phyloP scores from a whole-genome alignment of 2,113 vertebrate genomes.

The Sciurus niger region DNA sequence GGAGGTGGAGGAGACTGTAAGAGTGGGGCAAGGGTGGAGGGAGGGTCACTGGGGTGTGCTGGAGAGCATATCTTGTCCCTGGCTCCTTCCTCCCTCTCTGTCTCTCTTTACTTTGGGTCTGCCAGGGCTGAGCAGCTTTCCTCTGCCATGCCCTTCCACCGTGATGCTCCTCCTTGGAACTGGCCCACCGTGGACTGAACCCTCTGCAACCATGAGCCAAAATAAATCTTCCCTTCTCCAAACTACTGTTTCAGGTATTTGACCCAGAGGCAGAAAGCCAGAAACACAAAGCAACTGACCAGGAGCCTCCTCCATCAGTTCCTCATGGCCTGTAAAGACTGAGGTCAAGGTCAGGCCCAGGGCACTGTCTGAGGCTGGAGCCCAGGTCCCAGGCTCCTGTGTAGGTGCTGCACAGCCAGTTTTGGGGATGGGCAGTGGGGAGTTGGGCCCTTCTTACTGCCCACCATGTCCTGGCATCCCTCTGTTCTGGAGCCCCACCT shows the following conservation, averaged over 20 bases:
- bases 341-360: background rate
- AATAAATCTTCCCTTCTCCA: background rate
- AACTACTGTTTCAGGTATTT: background rate
- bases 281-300: background rate
- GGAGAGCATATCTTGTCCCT: too few relatives aligned
- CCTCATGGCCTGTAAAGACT: background rate
- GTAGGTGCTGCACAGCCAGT: too few relatives aligned
- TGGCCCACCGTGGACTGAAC: too few relatives aligned
- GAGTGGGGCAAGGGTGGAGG: too few relatives aligned
- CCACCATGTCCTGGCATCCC: too few relatives aligned
- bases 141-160: too few relatives aligned
- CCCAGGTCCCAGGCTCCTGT: background rate
- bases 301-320: background rate
- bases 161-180: too few relatives aligned
- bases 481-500: background rate
- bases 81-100: background rate
- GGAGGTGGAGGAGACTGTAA: too few relatives aligned
- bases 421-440: background rate
- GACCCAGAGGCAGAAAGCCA: background rate
- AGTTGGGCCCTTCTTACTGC: background rate
- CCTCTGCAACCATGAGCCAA: too few relatives aligned
- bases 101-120: background rate
- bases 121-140: too few relatives aligned
- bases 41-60: background rate
- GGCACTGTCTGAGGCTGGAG: background rate